A percentile compares a stretch with the other conserved stretches of the same genome.
Evolutionary conservation across 2,113 vertebrate genomes (phyloP).

Genomic region (Corythoichthys haematopterus): DNA sequence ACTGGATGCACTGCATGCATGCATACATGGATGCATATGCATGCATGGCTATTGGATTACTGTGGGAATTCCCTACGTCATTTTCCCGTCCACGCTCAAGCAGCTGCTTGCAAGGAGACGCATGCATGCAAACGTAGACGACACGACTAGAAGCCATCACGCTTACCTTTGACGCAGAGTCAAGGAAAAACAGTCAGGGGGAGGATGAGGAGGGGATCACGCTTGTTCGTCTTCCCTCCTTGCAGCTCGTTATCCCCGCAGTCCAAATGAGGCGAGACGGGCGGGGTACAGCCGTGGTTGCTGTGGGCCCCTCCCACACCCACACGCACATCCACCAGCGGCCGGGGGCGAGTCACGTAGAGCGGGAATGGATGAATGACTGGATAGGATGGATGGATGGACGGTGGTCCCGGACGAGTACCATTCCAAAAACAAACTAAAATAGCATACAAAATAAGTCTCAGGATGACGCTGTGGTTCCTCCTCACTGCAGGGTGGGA

Average conservation of each 20-base stretch:
- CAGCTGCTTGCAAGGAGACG: conserved; percentile 20
- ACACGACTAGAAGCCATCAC: background rate
- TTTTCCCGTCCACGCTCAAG: conserved; percentile 23
- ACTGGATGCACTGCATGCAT: conserved; percentile 19
- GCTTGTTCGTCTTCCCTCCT: background rate
- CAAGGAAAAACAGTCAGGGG: background rate
- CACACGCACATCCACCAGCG: background rate
- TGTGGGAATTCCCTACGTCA: conserved; percentile 74
- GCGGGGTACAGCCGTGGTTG: conserved; percentile 52
- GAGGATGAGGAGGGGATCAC: background rate
- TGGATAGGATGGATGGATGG: background rate
- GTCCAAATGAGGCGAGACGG: conserved; percentile 57
- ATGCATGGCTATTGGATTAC: conserved; percentile 54
- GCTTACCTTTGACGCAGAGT: conserved; percentile 70
- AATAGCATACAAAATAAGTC: background rate
- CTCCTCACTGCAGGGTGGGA: background rate
- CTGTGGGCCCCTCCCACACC: conserved; percentile 13
- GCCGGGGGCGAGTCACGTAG: background rate
- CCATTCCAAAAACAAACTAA: background rate
- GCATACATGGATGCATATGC: conserved; percentile 18
- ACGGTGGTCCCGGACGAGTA: background rate
- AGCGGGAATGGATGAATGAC: background rate
- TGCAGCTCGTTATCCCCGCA: conserved; percentile 49
- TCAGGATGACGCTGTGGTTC: background rate
- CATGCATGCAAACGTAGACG: conserved; percentile 4